Base-by-base conservation (phyloP, 2,888 invertebrate species). In the Aspidiotus rigidus region DNA sequence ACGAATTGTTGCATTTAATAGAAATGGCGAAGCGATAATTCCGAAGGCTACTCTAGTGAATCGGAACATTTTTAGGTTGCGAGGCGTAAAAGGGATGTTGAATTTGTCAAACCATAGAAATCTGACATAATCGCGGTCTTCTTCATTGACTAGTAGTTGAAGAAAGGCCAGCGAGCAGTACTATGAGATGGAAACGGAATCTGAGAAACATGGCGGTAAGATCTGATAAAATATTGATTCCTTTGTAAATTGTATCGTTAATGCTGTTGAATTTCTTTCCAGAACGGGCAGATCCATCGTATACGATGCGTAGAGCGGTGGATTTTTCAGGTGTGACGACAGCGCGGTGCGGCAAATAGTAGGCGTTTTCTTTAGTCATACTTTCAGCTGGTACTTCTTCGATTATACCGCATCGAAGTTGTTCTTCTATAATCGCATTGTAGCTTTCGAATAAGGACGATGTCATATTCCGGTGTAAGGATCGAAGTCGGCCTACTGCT, bases 301-400 rank as follows among this genome's bases (percentile, higher is more conserved):
- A 41, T 5, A 62, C 62, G 5, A 62, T 62, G n/a, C 62, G 16
- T 10, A 56, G 8, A n/a, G 9, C 8, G 15, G 56, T 56, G 7
- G 42, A 3, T 44, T 62, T 62, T 7, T 28, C 62, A 8, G 16
- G 41, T 28, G 42, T n/a, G 9, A 62, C 6, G 13, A 62, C 16
- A 16, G 15, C 44, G 16, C 28, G 62, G 15, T 62, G 62, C 8
- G 62, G 62, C 2, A 62, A 9, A 13, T 62, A 62, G 13, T 62
- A 15, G 8, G 6, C 56, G 11, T 10, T 11, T 44, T 44, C 49
- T 10, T 8, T 44, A 8, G 11, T 8, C 7, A 10, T 8, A 10
- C 15, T 15, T 10, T 56, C 8, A 10, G 15, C 56, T 8, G 56
- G 56, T 10, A 56, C 56, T 15, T n/a, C 56, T 15, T 56, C 56